Percentiles rank a stretch among this genome's conserved stretches.
Conservation (phyloP, 1,140 invertebrate genomes). For the Arion vulgaris region DNA sequence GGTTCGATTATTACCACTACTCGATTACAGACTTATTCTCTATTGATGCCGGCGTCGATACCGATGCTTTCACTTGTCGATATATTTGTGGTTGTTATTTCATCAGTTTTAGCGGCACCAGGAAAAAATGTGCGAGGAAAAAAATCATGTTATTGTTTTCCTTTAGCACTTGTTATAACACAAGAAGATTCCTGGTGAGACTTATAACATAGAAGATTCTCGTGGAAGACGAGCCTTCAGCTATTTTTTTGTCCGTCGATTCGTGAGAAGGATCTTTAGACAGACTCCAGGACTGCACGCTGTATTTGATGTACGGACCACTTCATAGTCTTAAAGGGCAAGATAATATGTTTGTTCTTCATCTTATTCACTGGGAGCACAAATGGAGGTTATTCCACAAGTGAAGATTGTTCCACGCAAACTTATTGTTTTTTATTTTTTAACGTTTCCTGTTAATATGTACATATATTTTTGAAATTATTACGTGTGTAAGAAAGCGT, state of each 20-base stretch:
- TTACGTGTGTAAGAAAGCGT: background rate
- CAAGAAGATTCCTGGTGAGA: background rate
- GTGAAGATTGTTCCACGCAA: background rate
- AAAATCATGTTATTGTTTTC: background rate
- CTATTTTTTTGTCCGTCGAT: background rate
- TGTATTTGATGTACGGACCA: background rate
- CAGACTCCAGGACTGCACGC: background rate
- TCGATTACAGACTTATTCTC: background rate
- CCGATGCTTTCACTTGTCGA: background rate
- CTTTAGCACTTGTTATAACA: slow-evolving; percentile 5
- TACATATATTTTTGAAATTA: too few relatives aligned
- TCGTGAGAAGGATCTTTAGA: background rate
- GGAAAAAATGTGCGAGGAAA: background rate
- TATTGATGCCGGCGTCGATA: background rate
- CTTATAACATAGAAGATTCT: background rate
- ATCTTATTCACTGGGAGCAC: background rate
- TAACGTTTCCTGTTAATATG: background rate
- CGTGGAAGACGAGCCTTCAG: background rate
- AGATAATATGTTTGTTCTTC: background rate
- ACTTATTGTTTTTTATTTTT: background rate
- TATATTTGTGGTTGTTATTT: background rate
- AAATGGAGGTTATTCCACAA: background rate
- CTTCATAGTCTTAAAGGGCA: background rate
- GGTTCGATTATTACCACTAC: background rate
- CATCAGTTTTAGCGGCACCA: background rate